Evolutionary conservation across 2,888 invertebrate genomes (phyloP).

Genomic region (Drosophila limbata): DNA sequence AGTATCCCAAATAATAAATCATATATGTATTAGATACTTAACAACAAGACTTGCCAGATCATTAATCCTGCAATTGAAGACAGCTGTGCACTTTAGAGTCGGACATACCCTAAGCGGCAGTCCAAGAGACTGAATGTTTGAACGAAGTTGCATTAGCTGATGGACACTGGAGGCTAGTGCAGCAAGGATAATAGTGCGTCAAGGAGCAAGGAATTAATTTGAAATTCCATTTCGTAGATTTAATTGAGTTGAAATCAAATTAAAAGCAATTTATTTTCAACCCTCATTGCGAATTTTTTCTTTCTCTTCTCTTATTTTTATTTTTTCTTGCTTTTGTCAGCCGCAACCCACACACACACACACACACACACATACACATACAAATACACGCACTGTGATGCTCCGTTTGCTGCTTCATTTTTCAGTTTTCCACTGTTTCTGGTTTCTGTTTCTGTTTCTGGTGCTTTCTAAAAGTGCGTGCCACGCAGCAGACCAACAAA

Average conservation of each 20-base stretch:
- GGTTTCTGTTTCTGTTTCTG: slow-evolving; percentile 36
- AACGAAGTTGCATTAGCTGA: background rate
- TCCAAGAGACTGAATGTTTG: background rate
- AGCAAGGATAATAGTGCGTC: slow-evolving; percentile 37
- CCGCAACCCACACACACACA: slow-evolving; percentile 49
- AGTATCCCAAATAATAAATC: background rate
- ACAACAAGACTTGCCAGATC: slow-evolving; percentile 19
- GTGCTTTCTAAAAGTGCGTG: slow-evolving; percentile 74
- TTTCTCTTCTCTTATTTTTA: background rate
- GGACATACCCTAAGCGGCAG: slow-evolving; percentile 11
- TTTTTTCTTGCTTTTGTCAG: slow-evolving; percentile 22
- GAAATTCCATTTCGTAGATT: slow-evolving; percentile 85
- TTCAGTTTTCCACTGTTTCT: slow-evolving; percentile 62
- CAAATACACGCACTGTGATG: slow-evolving; percentile 38
- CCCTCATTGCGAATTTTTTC: slow-evolving; percentile 80
- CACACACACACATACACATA: slow-evolving; percentile 32
- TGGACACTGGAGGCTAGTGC: slow-evolving; percentile 37
- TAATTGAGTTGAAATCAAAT: slow-evolving; percentile 86
- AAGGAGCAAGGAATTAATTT: slow-evolving; percentile 79
- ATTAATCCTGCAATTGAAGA: slow-evolving; percentile 26
- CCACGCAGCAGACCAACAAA: slow-evolving; percentile 37
- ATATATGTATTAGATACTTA: background rate
- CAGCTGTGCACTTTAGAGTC: slow-evolving; percentile 48
- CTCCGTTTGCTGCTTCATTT: slow-evolving; percentile 20
- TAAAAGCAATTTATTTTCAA: slow-evolving; percentile 85